Evolutionary conservation across 2,888 invertebrate species (phyloP).

Genomic region (Lamellibrachia satsuma): DNA sequence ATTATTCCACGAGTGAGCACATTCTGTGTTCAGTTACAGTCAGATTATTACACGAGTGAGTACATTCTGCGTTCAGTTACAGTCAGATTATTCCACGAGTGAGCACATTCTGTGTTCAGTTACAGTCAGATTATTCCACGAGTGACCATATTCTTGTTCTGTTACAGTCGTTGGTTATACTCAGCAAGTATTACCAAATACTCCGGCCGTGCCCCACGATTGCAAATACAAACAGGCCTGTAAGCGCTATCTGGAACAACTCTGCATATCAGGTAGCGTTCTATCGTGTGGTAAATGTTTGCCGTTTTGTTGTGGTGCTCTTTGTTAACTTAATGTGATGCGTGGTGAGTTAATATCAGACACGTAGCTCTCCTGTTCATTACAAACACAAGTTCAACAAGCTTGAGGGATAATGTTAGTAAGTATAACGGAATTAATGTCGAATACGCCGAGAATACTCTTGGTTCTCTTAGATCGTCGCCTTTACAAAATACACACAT

Average conservation of each 20-base stretch:
- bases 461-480: no score
- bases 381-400: no score
- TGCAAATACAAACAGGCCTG: not conserved
- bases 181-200: not conserved
- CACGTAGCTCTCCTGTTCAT: no score
- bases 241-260: not conserved
- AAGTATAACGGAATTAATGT: no score
- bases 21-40: no score
- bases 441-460: no score
- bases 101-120: not conserved
- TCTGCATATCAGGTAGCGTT: not conserved
- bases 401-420: no score
- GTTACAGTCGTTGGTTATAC: not conserved
- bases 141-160: not conserved
- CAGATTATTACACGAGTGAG: no score
- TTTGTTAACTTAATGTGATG: not conserved
- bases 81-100: not conserved
- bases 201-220: not conserved
- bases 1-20: no score
- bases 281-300: not conserved
- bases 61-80: not conserved
- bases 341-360: no score
- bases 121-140: not conserved
- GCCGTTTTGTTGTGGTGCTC: not conserved
- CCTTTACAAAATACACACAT: no score